Conservation (phyloP, 2,797 vertebrate genomes). For the Lagodon rhomboides region DNA sequence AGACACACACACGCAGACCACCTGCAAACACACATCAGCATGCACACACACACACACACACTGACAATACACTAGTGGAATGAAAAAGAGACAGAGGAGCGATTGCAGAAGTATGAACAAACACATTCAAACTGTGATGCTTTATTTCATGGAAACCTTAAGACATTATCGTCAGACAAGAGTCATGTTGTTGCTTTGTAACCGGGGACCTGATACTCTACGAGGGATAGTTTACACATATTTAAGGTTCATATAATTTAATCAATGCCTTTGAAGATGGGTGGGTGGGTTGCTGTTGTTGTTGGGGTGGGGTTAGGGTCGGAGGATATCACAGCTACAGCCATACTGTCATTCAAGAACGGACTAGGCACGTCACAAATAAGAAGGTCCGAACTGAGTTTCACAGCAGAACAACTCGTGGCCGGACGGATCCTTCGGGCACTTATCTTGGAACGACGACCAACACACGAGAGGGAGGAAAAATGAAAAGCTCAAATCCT, state of each 20-base stretch:
- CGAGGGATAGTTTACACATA: slow-evolving; percentile 81
- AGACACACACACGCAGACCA: slow-evolving; percentile 1
- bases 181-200: slow-evolving; percentile 70
- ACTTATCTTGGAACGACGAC: slow-evolving; percentile 63
- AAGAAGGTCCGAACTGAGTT: slow-evolving; percentile 68
- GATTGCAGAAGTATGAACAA: slow-evolving; percentile 56
- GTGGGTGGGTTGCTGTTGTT: slow-evolving; percentile 1
- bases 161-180: slow-evolving; percentile 33
- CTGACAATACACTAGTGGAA: slow-evolving; percentile 22
- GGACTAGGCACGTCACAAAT: slow-evolving; percentile 74
- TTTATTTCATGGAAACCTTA: slow-evolving; percentile 72
- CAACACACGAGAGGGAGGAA: slow-evolving; percentile 5
- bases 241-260: slow-evolving; percentile 90
- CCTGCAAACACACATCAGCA: slow-evolving; percentile 15
- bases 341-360: slow-evolving; percentile 45
- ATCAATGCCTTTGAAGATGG: slow-evolving; percentile 73
- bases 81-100: slow-evolving; percentile 1
- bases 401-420: slow-evolving; percentile 82
- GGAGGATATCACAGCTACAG: slow-evolving; percentile 61
- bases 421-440: slow-evolving; percentile 73
- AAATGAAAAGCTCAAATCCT: slow-evolving; percentile 17
- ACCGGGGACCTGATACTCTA: slow-evolving; percentile 60
- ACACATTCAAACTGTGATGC: slow-evolving; percentile 93
- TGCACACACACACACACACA: slow-evolving; percentile 33
- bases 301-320: background rate